These are phyloP conservation scores for Drosophila bipectinata DNA, from an alignment of 1,140 invertebrate genomes.

Conservation along the genomic window DNA sequence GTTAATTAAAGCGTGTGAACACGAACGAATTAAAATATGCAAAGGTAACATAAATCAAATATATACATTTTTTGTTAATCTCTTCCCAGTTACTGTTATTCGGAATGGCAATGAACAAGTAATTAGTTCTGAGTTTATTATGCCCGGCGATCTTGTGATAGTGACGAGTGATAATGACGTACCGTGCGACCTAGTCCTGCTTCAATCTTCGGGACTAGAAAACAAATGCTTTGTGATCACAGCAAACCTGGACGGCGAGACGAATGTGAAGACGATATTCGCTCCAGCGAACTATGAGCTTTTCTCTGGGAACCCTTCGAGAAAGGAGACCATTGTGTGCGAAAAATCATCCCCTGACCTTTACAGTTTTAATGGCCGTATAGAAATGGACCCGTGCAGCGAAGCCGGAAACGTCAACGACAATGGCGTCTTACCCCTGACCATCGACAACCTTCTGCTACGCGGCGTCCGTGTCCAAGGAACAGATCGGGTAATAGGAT, in stretches of 20 bases:
- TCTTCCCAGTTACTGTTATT: slow-evolving; percentile 85
- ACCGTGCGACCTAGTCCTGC: slow-evolving; percentile 91
- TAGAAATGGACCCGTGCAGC: slow-evolving; percentile 83
- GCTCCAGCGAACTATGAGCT: slow-evolving; percentile 84
- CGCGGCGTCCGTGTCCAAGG: slow-evolving; percentile 91
- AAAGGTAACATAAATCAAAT: not conserved
- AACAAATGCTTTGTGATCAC: slow-evolving; percentile 99
- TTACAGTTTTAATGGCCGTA: slow-evolving; percentile 91
- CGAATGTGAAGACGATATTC: slow-evolving; percentile 96
- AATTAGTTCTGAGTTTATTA: slow-evolving; percentile 85
- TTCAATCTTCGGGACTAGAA: slow-evolving; percentile 92
- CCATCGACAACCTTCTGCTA: slow-evolving; percentile 90
- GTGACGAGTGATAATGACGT: slow-evolving; percentile 88
- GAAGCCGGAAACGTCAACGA: slow-evolving; percentile 19
- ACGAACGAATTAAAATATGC: no score
- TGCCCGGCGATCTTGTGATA: slow-evolving; percentile 91
- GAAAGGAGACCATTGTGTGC: slow-evolving; percentile 88
- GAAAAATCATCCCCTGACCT: slow-evolving; percentile 88
- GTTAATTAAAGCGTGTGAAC: no score
- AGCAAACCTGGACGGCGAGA: slow-evolving; percentile 99
- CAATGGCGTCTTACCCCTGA: slow-evolving; percentile 83
- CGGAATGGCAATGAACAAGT: slow-evolving; percentile 85
- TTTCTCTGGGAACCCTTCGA: slow-evolving; percentile 1
- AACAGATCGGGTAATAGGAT: slow-evolving; percentile 90
- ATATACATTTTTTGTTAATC: not conserved